Evolutionary conservation across 2,797 vertebrate genomes (phyloP).

Genomic region (Sebastes oblongus): DNA sequence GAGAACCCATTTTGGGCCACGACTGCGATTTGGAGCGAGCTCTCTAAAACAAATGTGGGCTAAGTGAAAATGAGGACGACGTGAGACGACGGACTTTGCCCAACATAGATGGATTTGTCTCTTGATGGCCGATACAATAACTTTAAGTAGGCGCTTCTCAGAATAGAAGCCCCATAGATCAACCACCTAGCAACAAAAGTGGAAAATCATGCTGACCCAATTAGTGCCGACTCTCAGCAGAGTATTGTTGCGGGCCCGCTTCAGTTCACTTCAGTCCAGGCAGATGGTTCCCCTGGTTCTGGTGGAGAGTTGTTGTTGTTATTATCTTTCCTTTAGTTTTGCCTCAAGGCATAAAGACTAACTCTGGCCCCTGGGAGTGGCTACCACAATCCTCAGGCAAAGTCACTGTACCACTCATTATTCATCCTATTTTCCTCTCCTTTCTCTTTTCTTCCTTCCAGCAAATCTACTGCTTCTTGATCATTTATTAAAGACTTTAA

Average conservation of each 20-base stretch:
- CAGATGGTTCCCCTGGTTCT: constrained; percentile 54
- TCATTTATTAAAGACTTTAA: not conserved
- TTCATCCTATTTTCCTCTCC: constrained; percentile 3
- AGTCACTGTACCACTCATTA: constrained; percentile 21
- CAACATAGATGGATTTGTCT: constrained; percentile 59
- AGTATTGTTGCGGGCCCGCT: constrained; percentile 41
- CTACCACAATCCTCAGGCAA: constrained; percentile 44
- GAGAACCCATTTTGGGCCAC: constrained; percentile 37
- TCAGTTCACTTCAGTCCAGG: constrained; percentile 29
- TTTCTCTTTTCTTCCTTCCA: not conserved
- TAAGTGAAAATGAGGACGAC: constrained; percentile 58
- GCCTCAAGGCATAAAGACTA: constrained; percentile 54
- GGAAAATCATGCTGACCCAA: constrained; percentile 73
- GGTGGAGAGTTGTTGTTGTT: constrained; percentile 28
- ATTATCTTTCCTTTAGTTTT: constrained; percentile 34
- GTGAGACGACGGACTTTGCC: constrained; percentile 41
- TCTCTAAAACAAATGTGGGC: constrained; percentile 55
- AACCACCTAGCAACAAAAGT: constrained; percentile 64
- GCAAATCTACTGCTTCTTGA: not conserved
- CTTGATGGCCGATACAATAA: constrained; percentile 66
- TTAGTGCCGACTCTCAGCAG: constrained; percentile 58
- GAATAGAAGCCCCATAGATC: constrained; percentile 69
- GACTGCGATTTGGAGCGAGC: constrained; percentile 38
- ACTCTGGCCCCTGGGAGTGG: constrained; percentile 48
- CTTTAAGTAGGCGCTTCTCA: constrained; percentile 66